Evolutionary conservation across 1,140 invertebrate genomes (phyloP), one percentile per base, ranked within the genome.

Genomic region (Drosophila takahashii): DNA sequence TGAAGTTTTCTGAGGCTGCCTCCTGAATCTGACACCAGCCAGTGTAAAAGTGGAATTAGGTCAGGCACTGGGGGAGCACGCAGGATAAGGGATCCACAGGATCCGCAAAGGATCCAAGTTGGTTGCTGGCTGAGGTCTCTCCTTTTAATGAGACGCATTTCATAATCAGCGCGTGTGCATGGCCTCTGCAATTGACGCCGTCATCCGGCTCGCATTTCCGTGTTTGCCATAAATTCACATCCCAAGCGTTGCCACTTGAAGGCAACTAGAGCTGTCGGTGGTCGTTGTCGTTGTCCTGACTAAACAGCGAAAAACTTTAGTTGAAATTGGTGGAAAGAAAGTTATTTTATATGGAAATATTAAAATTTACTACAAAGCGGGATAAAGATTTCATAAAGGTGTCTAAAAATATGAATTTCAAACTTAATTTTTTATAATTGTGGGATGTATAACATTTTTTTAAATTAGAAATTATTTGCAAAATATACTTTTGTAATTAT

Each of bases 91-190:
- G 56, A 56, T 44, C 42, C 47, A 34, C 34, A 50, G 32, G 41
- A 42, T 8, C 41, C 41, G 22, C 22, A 4, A 44, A 41, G 37
- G 60, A 22, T 45, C 15, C 29, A 4, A 18, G 41, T 32, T 34
- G 41, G 50, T 26, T 48, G n/a, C 53, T 45, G 36, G 71, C 50
- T 42, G 59, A 36, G 71, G 51, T 57, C 72, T 57, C 59, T 79
- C 51, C 65, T 86, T 86, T 86, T 86, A 86, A 86, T 86, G 83
- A 86, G 83, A 65, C 83, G 79, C 79, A 85, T 85, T 80, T 85
- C 81, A 85, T 85, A 85, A 85, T 85, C 81, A 85, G 66, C 77
- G 81, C 77, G 56, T 80, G 73, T 74, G 34, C 72, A 51, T 75
- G 57, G 45, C 45, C 57, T 32, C 79, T 77, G 79, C 58, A 72